Percentiles rank a stretch among this genome's conserved stretches.
Conservation (phyloP, 2,113 vertebrate species). For the Sakesphorus luctuosus region DNA sequence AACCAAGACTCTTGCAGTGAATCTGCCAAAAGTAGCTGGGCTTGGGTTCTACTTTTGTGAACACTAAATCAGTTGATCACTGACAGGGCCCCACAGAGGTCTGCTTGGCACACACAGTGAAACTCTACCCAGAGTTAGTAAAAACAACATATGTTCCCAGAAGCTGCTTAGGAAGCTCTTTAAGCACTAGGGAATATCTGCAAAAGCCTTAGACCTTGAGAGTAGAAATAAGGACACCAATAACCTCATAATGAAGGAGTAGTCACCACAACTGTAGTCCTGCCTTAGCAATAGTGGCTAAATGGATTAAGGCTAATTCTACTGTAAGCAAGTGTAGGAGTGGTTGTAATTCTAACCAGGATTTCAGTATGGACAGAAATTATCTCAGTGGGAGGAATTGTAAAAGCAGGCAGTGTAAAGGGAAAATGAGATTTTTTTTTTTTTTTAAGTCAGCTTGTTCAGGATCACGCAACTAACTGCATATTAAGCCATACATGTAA, state of each 20-base stretch:
- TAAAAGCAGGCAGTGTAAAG: not conserved
- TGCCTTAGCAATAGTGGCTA: not conserved
- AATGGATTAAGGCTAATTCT: slow-evolving; percentile 1
- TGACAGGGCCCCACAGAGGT: not conserved
- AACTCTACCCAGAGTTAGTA: slow-evolving; percentile 46
- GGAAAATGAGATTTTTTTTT: not conserved
- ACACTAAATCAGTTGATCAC: not conserved
- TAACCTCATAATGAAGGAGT: not conserved
- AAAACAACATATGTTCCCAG: slow-evolving; percentile 65
- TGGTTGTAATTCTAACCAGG: not conserved
- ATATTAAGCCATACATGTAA: not conserved
- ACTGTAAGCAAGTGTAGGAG: not conserved
- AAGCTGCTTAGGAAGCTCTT: slow-evolving; percentile 63
- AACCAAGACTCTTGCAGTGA: not conserved
- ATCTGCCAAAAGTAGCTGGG: not conserved
- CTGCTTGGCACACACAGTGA: slow-evolving; percentile 27
- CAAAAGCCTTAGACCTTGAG: slow-evolving; percentile 3
- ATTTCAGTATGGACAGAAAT: not conserved
- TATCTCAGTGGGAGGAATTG: not conserved
- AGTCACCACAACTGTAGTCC: not conserved
- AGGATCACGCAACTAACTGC: not conserved
- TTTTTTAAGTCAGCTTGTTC: not conserved
- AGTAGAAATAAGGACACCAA: slow-evolving; percentile 2
- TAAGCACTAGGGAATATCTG: slow-evolving; percentile 22
- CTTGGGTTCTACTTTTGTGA: slow-evolving; percentile 7